phyloP scores from a whole-genome alignment of 2,113 vertebrate genomes.

The Festucalex cinctus region DNA sequence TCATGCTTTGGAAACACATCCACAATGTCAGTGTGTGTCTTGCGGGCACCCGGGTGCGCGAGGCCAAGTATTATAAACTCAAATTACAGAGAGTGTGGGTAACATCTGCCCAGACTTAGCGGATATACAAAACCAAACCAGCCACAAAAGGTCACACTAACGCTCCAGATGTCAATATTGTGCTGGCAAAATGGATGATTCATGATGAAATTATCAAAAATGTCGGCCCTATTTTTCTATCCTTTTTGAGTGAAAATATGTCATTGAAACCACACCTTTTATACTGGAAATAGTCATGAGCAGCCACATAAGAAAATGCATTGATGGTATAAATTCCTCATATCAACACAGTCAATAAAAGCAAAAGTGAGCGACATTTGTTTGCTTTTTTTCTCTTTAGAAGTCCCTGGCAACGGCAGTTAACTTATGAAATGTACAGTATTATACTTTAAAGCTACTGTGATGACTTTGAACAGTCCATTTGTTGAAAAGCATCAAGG shows the following conservation, averaged over 20 bases:
- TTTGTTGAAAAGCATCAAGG: no score
- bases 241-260: background rate
- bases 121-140: constrained; percentile 14
- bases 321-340: no score
- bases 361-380: background rate
- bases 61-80: constrained; percentile 24
- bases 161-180: constrained; percentile 7
- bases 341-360: background rate
- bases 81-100: constrained; percentile 25
- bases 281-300: background rate
- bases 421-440: no score
- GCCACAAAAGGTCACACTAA: background rate
- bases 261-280: background rate
- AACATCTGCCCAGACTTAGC: constrained; percentile 23
- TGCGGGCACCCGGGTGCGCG: constrained; percentile 9
- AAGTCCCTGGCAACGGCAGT: no score
- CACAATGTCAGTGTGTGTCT: background rate
- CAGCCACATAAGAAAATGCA: no score
- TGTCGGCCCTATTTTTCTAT: background rate
- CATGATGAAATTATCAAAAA: background rate
- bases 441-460: no score
- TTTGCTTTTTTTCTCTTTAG: no score
- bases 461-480: no score
- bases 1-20: background rate
- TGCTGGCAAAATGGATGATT: background rate